A percentile compares a stretch with the other conserved stretches of the same genome.
phyloP scores from a whole-genome alignment of 2,113 vertebrate genomes.

The Gorsachius goisagi region DNA sequence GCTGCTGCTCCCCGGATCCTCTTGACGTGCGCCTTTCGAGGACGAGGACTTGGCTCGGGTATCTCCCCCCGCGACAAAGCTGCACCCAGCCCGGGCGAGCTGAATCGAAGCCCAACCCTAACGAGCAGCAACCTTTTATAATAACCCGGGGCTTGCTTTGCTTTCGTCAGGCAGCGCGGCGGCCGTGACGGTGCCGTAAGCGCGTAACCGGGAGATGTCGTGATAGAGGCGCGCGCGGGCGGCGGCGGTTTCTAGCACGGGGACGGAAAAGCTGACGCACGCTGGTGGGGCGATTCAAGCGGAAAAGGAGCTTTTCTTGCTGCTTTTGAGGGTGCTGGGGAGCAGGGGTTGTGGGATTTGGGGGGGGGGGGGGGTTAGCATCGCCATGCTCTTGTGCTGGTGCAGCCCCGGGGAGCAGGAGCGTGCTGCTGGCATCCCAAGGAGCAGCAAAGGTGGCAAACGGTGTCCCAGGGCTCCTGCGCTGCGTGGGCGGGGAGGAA shows the following conservation, averaged over 20 bases:
- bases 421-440: not conserved
- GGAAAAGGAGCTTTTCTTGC: not conserved
- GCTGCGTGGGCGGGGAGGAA: not conserved
- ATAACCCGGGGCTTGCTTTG: not conserved
- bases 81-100: not conserved
- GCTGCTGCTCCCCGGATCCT: not conserved
- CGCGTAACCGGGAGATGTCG: not conserved
- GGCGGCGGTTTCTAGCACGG: accelerated
- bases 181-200: accelerated
- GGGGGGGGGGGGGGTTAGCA: accelerated
- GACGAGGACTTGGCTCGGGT: not conserved
- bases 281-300: not conserved
- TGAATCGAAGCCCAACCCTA: not conserved
- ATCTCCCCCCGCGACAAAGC: not conserved
- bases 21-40: not conserved
- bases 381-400: not conserved
- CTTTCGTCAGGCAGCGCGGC: not conserved
- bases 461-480: not conserved
- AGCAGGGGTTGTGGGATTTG: not conserved
- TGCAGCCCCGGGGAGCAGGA: not conserved
- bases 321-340: not conserved
- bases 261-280: not conserved
- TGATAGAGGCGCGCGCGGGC: accelerated
- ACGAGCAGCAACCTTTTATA: not conserved
- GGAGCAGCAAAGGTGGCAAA: not conserved